Percentiles rank a stretch among this genome's conserved stretches.
phyloP scores from a whole-genome alignment of 2,797 vertebrate genomes.

The Pithecia hirsuta region DNA sequence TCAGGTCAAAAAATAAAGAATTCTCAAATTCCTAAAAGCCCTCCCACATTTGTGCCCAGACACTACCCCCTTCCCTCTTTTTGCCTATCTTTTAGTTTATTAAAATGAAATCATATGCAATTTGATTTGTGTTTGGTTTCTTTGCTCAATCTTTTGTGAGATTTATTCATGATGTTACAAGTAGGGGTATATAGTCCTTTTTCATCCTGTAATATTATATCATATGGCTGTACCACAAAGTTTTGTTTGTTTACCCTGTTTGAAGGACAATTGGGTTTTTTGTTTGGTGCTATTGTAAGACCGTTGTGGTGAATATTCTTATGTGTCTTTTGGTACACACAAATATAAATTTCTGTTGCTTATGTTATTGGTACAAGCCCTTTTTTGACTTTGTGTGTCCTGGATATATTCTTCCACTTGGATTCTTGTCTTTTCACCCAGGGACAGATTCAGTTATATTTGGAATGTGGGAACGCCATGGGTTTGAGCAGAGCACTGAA shows the following conservation, averaged over 20 bases:
- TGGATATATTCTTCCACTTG: neutral
- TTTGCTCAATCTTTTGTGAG: neutral
- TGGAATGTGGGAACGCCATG: neutral
- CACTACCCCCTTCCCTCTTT: neutral
- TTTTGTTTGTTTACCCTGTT: conserved; percentile 11
- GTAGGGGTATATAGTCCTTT: neutral
- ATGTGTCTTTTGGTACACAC: neutral
- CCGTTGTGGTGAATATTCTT: neutral
- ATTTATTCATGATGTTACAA: neutral
- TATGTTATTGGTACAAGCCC: neutral
- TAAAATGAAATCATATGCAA: neutral
- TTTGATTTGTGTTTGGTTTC: neutral
- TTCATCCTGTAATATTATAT: neutral
- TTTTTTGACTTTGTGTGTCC: neutral
- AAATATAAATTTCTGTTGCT: neutral
- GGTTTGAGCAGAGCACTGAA: neutral
- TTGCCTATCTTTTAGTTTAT: neutral
- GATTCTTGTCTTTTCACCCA: conserved; percentile 1
- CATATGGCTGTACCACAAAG: neutral
- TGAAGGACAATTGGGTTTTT: neutral
- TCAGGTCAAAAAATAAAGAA: neutral
- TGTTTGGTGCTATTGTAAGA: neutral
- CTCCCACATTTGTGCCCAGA: neutral
- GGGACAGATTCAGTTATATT: neutral
- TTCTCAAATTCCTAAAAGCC: neutral